Evolutionary conservation across 2,888 invertebrate genomes (phyloP).

Genomic region (Sphaeridia pumilis): DNA sequence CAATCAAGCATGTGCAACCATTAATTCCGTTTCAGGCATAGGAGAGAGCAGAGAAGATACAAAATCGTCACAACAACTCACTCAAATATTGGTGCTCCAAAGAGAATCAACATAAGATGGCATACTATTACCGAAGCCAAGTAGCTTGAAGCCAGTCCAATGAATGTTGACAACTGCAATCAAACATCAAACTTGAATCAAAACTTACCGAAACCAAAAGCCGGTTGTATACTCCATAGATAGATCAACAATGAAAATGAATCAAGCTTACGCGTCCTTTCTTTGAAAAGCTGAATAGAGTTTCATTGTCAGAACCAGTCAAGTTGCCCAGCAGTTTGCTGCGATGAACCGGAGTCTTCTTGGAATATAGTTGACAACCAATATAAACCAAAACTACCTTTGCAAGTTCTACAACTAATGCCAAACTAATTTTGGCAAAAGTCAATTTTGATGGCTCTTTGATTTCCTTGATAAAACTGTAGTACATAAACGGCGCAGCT

Average conservation of each 20-base stretch:
- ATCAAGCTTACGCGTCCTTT: no score
- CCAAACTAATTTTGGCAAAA: constrained; percentile 15
- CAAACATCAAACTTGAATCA: no score
- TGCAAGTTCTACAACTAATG: constrained; percentile 17
- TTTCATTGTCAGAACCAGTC: no score
- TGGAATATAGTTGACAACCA: constrained; percentile 14
- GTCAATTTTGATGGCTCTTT: constrained; percentile 20
- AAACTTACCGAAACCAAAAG: no score
- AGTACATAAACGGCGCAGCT: constrained; percentile 6
- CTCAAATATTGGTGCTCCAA: constrained; percentile 33
- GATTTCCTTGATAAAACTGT: constrained; percentile 8
- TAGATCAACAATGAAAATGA: no score
- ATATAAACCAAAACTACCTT: constrained; percentile 21
- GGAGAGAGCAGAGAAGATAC: neutral
- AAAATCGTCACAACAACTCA: constrained; percentile 10
- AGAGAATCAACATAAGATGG: constrained; percentile 26
- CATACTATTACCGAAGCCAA: constrained; percentile 18
- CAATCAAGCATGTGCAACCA: neutral
- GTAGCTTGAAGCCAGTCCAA: constrained; percentile 15
- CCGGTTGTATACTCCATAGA: no score
- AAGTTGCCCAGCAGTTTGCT: no score
- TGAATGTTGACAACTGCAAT: neutral
- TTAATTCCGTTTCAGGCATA: neutral
- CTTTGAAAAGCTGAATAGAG: no score
- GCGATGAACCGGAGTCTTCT: no score